Conservation (phyloP, 1,140 invertebrate genomes). For the Scaptomyza pallida region DNA sequence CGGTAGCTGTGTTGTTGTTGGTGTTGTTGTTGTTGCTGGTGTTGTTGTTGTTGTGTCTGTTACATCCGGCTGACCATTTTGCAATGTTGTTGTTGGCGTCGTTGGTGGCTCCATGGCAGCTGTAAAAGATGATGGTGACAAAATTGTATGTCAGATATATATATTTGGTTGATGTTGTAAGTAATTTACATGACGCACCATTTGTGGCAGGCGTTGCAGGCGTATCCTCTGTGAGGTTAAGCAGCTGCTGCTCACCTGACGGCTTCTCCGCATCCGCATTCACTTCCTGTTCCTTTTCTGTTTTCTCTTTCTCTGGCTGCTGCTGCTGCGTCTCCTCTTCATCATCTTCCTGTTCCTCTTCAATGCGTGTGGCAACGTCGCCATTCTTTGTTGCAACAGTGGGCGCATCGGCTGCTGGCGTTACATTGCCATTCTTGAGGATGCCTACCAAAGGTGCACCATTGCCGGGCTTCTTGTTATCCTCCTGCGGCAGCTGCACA, state of each 20-base stretch:
- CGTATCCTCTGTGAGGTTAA: slow-evolving; percentile 37
- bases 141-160: slow-evolving; percentile 11
- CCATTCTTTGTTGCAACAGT: slow-evolving; percentile 68
- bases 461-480: slow-evolving; percentile 72
- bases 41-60: slow-evolving; percentile 8
- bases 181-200: slow-evolving; percentile 62
- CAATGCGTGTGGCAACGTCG: slow-evolving; percentile 68
- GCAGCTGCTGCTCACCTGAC: slow-evolving; percentile 33
- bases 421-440: slow-evolving; percentile 78
- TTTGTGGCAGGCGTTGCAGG: slow-evolving; percentile 30
- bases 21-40: neutral
- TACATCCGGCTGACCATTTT: slow-evolving; percentile 51
- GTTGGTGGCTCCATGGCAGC: slow-evolving; percentile 15
- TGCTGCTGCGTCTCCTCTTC: slow-evolving; percentile 24
- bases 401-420: slow-evolving; percentile 34
- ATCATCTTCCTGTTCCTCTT: slow-evolving; percentile 70
- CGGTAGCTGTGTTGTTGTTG: slow-evolving; percentile 53
- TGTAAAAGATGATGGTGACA: slow-evolving; percentile 29
- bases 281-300: slow-evolving; percentile 1
- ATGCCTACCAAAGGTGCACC: slow-evolving; percentile 79
- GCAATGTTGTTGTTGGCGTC: slow-evolving; percentile 6
- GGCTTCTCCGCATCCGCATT: slow-evolving; percentile 9
- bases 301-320: neutral
- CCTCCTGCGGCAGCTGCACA: slow-evolving; percentile 79
- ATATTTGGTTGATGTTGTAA: slow-evolving; percentile 16